Conservation (phyloP, 2,888 invertebrate species). For the Myopa tessellatipennis region DNA sequence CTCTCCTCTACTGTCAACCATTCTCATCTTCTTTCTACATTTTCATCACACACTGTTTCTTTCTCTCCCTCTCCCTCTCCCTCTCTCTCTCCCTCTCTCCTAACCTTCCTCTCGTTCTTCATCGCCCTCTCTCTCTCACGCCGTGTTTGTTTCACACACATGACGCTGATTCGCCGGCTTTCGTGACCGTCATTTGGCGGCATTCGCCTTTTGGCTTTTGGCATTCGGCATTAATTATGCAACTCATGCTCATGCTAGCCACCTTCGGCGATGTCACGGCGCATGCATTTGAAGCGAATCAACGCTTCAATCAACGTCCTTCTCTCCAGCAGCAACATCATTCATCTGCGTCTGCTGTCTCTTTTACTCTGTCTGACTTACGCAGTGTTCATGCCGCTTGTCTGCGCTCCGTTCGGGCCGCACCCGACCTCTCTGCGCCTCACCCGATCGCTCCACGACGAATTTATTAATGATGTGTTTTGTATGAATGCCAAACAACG, state of each 20-base stretch:
- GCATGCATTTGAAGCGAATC: constrained; percentile 25
- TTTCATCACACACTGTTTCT: no score
- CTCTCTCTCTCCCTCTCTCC: no score
- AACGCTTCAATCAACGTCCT: constrained; percentile 9
- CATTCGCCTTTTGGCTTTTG: constrained; percentile 10
- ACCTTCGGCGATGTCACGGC: constrained; percentile 35
- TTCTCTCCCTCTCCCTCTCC: not conserved
- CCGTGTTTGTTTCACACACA: not conserved
- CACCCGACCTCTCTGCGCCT: not conserved
- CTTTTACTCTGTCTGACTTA: not conserved
- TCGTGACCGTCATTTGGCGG: constrained; percentile 18
- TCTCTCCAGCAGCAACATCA: not conserved
- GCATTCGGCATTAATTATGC: constrained; percentile 39
- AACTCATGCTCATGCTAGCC: constrained; percentile 27
- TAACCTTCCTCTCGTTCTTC: not conserved
- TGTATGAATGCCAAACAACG: not conserved
- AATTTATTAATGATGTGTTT: constrained; percentile 3
- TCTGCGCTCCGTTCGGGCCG: not conserved
- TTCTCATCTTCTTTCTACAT: no score
- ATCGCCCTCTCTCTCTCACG: not conserved
- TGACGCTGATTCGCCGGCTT: not conserved
- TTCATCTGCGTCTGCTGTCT: not conserved
- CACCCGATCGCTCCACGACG: not conserved
- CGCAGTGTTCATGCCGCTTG: no score
- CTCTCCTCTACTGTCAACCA: no score